Percentiles rank a stretch among this genome's conserved stretches.
Evolutionary conservation across 37 sponge, comb jelly and placozoan genomes (phyloP).

Genomic region (Theonella swinhoei): DNA sequence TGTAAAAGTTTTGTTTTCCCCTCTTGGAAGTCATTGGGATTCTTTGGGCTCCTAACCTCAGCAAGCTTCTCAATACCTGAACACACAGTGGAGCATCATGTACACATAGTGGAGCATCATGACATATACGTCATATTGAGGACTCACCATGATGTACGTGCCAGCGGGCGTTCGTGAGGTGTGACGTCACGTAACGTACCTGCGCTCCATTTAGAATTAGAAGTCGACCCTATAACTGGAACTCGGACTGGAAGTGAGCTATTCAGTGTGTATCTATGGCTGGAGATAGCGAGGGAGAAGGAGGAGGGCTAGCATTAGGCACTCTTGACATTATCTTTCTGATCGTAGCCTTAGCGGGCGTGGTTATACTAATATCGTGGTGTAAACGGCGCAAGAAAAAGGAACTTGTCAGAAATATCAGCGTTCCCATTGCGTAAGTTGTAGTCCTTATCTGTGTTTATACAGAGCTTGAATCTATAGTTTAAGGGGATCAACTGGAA

Average conservation of each 20-base stretch:
- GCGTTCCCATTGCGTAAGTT: not conserved
- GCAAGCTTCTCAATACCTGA: not conserved
- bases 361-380: conserved; percentile 26
- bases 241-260: no score
- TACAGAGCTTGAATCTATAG: not conserved
- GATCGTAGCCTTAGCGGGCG: conserved; percentile 27
- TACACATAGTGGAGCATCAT: no score
- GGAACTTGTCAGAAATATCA: conserved; percentile 14
- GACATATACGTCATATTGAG: no score
- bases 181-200: not conserved
- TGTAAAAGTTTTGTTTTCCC: conserved; percentile 60
- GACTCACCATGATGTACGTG: no score
- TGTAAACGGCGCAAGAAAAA: conserved; percentile 33
- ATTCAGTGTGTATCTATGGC: no score
- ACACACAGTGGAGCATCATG: no score
- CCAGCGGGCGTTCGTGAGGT: not conserved
- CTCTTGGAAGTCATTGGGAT: conserved; percentile 65
- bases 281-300: not conserved
- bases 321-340: conserved; percentile 54
- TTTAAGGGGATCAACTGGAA: no score
- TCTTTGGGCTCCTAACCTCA: conserved; percentile 44
- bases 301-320: conserved; percentile 10
- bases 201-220: not conserved
- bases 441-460: not conserved
- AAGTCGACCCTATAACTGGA: no score